These are phyloP conservation scores for Drosophila yooni DNA, from an alignment of 2,888 invertebrate species.

Conservation along the genomic window DNA sequence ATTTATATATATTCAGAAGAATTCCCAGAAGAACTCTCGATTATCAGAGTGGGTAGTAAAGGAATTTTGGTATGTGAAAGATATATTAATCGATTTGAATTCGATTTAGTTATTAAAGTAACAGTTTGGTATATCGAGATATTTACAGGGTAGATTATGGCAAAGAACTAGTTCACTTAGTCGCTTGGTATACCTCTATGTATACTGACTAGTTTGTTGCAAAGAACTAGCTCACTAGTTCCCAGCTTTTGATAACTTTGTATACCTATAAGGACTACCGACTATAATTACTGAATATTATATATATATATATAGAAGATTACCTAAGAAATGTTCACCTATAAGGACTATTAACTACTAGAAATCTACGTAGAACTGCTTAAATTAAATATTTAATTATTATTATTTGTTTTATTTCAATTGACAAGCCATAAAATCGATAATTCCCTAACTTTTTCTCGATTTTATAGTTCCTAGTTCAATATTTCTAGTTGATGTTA, in stretches of 20 bases:
- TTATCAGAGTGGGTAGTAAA: background rate
- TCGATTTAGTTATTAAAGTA: background rate
- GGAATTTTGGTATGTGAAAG: too few species aligned
- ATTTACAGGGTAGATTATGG: background rate
- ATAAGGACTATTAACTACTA: background rate
- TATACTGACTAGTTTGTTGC: background rate
- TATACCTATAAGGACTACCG: too few species aligned
- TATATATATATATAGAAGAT: background rate
- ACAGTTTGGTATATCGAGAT: background rate
- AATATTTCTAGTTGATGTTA: too few species aligned
- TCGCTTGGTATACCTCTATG: background rate
- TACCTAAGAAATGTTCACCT: background rate
- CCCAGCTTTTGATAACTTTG: background rate
- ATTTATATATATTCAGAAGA: too few species aligned
- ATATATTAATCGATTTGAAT: too few species aligned
- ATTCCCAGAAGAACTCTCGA: background rate
- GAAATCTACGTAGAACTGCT: background rate
- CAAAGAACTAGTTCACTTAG: background rate
- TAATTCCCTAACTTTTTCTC: background rate
- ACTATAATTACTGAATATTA: background rate
- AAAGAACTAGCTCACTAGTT: background rate
- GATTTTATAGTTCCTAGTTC: background rate
- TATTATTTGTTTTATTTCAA: background rate
- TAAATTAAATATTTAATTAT: background rate
- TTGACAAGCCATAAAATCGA: background rate